These are phyloP conservation scores for Philereme transversata DNA, from an alignment of 2,888 invertebrate genomes.

Conservation along the genomic window DNA sequence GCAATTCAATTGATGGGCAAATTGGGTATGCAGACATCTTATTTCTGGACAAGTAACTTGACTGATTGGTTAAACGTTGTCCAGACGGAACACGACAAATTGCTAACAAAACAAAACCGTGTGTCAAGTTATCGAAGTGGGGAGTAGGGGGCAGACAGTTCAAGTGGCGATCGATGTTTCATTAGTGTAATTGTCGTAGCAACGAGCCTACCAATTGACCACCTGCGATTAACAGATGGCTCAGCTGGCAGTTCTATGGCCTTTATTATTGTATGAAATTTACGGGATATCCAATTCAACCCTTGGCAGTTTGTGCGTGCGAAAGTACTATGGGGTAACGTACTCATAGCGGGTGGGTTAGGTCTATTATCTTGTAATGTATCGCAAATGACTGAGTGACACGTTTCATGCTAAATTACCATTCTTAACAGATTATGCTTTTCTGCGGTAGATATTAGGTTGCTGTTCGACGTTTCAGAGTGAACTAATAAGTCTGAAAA, in stretches of 20 bases:
- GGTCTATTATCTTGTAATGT: too few species aligned
- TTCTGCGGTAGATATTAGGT: too few species aligned
- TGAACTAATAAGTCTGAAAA: too few species aligned
- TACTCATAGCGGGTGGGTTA: too few species aligned
- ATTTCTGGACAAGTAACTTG: constrained; percentile 9
- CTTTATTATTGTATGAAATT: constrained; percentile 1
- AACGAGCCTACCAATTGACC: constrained; percentile 35
- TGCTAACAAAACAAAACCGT: constrained; percentile 25
- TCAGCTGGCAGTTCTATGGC: constrained; percentile 10
- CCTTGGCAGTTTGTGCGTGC: not conserved
- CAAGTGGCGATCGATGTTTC: constrained; percentile 57
- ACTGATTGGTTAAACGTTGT: constrained; percentile 27
- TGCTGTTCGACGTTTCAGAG: too few species aligned
- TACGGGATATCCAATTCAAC: not conserved
- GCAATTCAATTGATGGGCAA: constrained; percentile 12
- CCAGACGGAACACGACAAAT: constrained; percentile 17
- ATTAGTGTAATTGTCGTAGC: constrained; percentile 55
- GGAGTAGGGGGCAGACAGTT: constrained; percentile 44
- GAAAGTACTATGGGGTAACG: too few species aligned
- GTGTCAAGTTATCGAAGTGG: constrained; percentile 26
- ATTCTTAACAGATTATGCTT: too few species aligned
- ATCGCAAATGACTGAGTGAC: too few species aligned
- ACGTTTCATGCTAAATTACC: too few species aligned
- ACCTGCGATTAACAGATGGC: constrained; percentile 39
- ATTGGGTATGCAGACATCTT: constrained; percentile 7